Conservation (phyloP, 2,113 vertebrate genomes). For the Indicator indicator region DNA sequence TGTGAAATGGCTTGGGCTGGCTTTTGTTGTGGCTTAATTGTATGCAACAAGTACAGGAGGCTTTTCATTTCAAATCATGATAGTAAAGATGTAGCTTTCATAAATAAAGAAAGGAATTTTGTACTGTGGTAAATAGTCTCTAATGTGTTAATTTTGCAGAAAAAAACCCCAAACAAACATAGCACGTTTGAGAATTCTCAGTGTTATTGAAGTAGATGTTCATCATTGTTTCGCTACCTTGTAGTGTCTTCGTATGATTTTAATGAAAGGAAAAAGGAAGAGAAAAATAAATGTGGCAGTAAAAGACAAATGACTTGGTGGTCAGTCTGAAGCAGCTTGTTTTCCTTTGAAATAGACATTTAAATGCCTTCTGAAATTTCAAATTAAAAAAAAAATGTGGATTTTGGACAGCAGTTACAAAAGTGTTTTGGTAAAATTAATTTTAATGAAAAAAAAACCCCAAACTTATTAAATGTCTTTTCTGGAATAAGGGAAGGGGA, state of each 20-base stretch:
- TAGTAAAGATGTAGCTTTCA: slow-evolving; percentile 90
- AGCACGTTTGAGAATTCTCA: slow-evolving; percentile 62
- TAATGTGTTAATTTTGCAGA: slow-evolving; percentile 87
- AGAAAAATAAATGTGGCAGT: background rate
- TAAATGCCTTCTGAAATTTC: background rate
- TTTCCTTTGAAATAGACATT: background rate
- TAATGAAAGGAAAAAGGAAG: slow-evolving; percentile 57
- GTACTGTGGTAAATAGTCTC: slow-evolving; percentile 88
- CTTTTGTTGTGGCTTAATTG: slow-evolving; percentile 94
- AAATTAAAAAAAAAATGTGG: rapidly evolving
- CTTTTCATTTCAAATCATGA: slow-evolving; percentile 88
- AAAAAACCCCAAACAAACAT: slow-evolving; percentile 70
- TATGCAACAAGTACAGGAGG: slow-evolving; percentile 94
- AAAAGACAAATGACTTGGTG: background rate
- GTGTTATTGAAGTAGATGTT: slow-evolving; percentile 66
- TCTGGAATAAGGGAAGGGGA: rapidly evolving
- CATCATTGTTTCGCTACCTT: slow-evolving; percentile 66
- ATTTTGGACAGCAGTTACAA: background rate
- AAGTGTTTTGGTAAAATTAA: background rate
- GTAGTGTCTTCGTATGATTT: slow-evolving; percentile 45
- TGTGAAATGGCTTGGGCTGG: slow-evolving; percentile 92
- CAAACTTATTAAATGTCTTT: background rate
- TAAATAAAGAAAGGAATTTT: slow-evolving; percentile 88
- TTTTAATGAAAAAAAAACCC: background rate
- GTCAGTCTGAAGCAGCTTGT: background rate